Percentiles rank a stretch among this genome's conserved stretches.
Conservation (phyloP, 2,888 invertebrate genomes). For the Eristalinus aeneus region DNA sequence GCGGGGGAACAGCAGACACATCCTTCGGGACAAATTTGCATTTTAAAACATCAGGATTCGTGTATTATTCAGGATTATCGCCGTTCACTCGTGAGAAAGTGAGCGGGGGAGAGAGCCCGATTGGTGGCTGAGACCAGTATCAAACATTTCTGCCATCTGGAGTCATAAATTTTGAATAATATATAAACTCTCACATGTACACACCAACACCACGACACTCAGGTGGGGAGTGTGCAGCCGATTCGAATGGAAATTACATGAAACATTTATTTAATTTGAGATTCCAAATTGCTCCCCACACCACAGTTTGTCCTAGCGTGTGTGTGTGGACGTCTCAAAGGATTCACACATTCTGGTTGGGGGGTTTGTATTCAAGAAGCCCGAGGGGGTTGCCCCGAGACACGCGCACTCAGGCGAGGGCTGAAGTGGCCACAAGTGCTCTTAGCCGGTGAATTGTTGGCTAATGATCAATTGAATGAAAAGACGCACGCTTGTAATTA, state of each 20-base stretch:
- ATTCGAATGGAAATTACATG: slow-evolving; percentile 68
- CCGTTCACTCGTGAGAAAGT: slow-evolving; percentile 46
- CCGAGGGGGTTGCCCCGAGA: background rate
- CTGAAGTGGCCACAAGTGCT: background rate
- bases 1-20: slow-evolving; percentile 23
- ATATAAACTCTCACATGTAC: slow-evolving; percentile 38
- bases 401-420: background rate
- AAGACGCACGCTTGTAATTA: slow-evolving; percentile 29
- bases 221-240: slow-evolving; percentile 21
- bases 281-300: slow-evolving; percentile 65
- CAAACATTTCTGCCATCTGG: slow-evolving; percentile 44
- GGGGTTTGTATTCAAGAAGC: slow-evolving; percentile 2
- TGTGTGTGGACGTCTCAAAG: slow-evolving; percentile 42
- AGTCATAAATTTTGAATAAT: slow-evolving; percentile 64
- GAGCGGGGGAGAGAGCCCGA: slow-evolving; percentile 4
- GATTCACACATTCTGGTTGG: slow-evolving; percentile 33
- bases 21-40: slow-evolving; percentile 74
- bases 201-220: background rate
- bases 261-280: slow-evolving; percentile 71
- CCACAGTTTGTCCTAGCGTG: background rate
- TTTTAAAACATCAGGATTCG: slow-evolving; percentile 73
- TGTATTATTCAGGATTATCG: slow-evolving; percentile 73
- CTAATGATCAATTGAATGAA: slow-evolving; percentile 61
- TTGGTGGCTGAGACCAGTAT: slow-evolving; percentile 11
- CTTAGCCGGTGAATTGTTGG: slow-evolving; percentile 46